Conservation (phyloP, 1,140 invertebrate genomes). For the Marisa cornuarietis region DNA sequence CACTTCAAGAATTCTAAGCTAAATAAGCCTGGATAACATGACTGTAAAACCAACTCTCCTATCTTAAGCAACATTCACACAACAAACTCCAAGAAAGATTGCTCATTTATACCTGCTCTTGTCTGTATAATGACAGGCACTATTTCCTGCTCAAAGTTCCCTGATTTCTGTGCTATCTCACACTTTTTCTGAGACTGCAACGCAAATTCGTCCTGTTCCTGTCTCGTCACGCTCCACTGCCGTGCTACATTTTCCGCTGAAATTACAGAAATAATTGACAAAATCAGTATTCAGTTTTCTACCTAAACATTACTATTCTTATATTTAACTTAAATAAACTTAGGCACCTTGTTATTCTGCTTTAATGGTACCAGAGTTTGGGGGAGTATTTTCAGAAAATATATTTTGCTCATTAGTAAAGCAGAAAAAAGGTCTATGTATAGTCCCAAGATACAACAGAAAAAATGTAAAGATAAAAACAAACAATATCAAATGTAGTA, state of each 20-base stretch:
- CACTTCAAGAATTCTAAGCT: too few species aligned
- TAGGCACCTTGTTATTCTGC: too few species aligned
- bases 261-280: slow-evolving; percentile 21
- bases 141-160: slow-evolving; percentile 73
- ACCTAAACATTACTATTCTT: too few species aligned
- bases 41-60: not conserved
- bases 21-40: not conserved
- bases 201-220: slow-evolving; percentile 82
- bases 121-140: slow-evolving; percentile 56
- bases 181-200: slow-evolving; percentile 78
- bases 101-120: slow-evolving; percentile 49
- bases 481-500: too few species aligned
- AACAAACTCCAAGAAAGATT: not conserved
- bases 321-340: not conserved
- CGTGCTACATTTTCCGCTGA: slow-evolving; percentile 82
- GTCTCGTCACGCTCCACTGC: slow-evolving; percentile 75
- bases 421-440: not conserved
- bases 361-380: too few species aligned
- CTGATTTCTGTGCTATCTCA: slow-evolving; percentile 73
- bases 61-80: not conserved
- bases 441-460: not conserved
- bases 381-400: not conserved
- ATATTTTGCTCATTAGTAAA: not conserved
- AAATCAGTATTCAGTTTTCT: too few species aligned
- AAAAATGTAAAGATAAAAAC: too few species aligned